These are phyloP conservation scores for Phymatocera aterrima DNA, from an alignment of 2,888 invertebrate genomes.

Conservation along the genomic window DNA sequence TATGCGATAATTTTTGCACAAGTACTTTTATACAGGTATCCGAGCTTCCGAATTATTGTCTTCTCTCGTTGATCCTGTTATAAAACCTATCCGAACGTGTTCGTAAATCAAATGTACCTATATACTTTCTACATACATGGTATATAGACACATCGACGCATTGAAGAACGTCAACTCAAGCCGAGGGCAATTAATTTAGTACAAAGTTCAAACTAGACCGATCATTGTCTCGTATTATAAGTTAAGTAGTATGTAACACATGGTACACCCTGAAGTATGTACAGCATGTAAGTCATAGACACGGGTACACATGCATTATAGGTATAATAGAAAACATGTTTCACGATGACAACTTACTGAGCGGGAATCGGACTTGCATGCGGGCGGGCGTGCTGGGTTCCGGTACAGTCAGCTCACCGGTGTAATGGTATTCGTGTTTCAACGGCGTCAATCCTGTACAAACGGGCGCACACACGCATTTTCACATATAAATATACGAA, in stretches of 20 bases:
- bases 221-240: background rate
- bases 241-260: background rate
- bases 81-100: no score
- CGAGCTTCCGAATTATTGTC: no score
- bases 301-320: background rate
- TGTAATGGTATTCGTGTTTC: conserved; percentile 88
- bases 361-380: conserved; percentile 87
- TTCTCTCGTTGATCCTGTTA: no score
- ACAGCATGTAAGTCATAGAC: no score
- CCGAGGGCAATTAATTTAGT: background rate
- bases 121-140: background rate
- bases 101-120: no score
- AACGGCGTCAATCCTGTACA: conserved; percentile 82
- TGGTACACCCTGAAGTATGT: no score
- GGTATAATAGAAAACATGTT: conserved; percentile 11
- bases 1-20: no score
- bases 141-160: background rate
- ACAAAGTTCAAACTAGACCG: background rate
- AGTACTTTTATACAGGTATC: no score
- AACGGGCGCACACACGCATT: no score
- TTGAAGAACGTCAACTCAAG: background rate
- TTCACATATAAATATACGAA: conserved; percentile 54
- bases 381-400: conserved; percentile 81
- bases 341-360: conserved; percentile 80
- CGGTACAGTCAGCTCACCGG: conserved; percentile 82